phyloP scores from a whole-genome alignment of 2,888 invertebrate genomes.

The Pelosia muscerda region DNA sequence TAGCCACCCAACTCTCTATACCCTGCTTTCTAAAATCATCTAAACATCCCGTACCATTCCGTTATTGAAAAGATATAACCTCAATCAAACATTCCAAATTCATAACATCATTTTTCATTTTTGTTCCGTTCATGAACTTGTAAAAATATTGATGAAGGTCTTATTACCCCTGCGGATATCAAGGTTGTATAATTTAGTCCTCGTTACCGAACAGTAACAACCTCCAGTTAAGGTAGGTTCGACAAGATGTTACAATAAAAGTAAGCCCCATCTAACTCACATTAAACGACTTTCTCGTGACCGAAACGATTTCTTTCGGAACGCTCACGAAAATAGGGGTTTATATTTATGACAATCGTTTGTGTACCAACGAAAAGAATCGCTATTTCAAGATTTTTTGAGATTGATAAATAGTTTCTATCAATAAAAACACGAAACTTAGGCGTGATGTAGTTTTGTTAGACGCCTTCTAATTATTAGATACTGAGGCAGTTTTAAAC shows the following conservation, averaged over 20 bases:
- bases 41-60: background rate
- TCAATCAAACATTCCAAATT: conserved; percentile 11
- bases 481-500: conserved; percentile 2
- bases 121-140: conserved; percentile 69
- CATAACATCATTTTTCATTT: conserved; percentile 20
- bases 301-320: conserved; percentile 74
- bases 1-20: background rate
- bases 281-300: conserved; percentile 76
- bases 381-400: conserved; percentile 56
- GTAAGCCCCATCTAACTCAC: conserved; percentile 74
- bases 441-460: conserved; percentile 48
- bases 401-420: conserved; percentile 64
- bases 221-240: conserved; percentile 74
- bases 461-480: conserved; percentile 34
- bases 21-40: background rate
- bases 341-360: conserved; percentile 74
- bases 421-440: conserved; percentile 63
- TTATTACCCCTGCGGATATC: conserved; percentile 55
- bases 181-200: conserved; percentile 70
- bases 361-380: conserved; percentile 64
- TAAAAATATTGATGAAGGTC: conserved; percentile 57
- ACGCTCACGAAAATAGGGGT: conserved; percentile 77
- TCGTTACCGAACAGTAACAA: conserved; percentile 69
- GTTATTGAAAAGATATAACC: background rate
- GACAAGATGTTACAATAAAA: conserved; percentile 75